Percentiles rank a stretch among this genome's conserved stretches.
These are phyloP conservation scores for Tenthredo amoena DNA, from an alignment of 2,888 invertebrate genomes.

Conservation along the genomic window DNA sequence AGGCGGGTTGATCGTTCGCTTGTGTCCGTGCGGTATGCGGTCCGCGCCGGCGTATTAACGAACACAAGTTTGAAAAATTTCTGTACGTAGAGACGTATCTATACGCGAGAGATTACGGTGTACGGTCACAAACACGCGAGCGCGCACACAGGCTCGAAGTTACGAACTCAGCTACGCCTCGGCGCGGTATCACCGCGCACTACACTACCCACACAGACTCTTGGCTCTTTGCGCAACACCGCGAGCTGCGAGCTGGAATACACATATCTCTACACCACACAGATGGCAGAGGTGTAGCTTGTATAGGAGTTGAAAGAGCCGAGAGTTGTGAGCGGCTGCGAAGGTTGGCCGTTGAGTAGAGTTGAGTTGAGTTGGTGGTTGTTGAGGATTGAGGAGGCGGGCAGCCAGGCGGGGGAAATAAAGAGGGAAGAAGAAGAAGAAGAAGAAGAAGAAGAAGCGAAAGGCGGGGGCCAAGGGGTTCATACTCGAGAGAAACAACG, in stretches of 20 bases:
- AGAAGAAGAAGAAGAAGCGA: background rate
- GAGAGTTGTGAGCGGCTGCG: background rate
- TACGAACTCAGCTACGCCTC: background rate
- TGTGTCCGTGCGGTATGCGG: conserved; percentile 25
- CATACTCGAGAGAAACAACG: background rate
- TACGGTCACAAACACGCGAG: background rate
- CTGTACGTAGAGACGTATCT: background rate
- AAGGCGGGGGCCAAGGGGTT: background rate
- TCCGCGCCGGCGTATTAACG: conserved; percentile 31
- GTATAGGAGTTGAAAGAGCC: background rate
- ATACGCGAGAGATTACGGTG: background rate
- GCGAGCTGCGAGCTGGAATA: background rate
- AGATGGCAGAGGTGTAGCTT: background rate
- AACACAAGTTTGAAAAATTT: background rate
- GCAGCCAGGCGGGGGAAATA: background rate
- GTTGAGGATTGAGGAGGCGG: background rate
- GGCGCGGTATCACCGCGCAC: conserved; percentile 12
- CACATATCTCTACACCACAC: background rate
- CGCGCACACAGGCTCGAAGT: background rate
- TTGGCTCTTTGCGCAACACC: conserved; percentile 7
- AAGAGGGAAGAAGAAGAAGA: background rate
- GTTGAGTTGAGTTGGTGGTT: background rate
- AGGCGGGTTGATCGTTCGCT: conserved; percentile 33
- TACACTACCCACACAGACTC: background rate
- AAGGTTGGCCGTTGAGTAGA: background rate